These are phyloP conservation scores for Brachionus asplanchnoidis DNA, from an alignment of 1,140 invertebrate species.

Conservation along the genomic window DNA sequence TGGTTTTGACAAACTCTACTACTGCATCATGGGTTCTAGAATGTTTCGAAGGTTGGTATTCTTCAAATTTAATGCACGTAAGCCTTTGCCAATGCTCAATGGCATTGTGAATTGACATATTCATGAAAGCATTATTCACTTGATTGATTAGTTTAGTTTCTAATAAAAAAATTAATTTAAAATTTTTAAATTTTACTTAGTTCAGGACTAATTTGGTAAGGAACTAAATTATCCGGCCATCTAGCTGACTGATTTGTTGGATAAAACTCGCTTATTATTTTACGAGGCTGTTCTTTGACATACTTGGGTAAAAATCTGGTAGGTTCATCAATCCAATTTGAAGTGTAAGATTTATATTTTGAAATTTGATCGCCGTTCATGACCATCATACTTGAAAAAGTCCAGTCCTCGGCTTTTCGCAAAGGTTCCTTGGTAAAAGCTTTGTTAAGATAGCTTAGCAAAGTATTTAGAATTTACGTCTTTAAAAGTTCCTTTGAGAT, in stretches of 20 bases:
- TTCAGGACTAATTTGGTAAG: not conserved
- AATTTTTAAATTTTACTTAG: not conserved
- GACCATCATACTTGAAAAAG: not conserved
- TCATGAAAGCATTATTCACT: not conserved
- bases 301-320: too few species aligned
- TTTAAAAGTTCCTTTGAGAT: not conserved
- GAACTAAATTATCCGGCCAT: not conserved
- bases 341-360: not conserved
- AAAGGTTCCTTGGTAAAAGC: not conserved
- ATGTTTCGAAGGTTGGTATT: not conserved
- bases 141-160: not conserved
- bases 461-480: not conserved
- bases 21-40: not conserved
- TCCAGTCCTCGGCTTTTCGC: not conserved
- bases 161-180: not conserved
- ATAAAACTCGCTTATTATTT: not conserved
- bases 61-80: conserved; percentile 23
- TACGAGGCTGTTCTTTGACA: not conserved
- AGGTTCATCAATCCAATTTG: not conserved
- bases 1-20: not conserved
- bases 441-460: not conserved
- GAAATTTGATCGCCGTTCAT: not conserved
- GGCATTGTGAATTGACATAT: not conserved
- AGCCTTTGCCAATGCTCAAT: conserved; percentile 15
- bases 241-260: not conserved